Percentiles rank a stretch among this genome's conserved stretches.
Evolutionary conservation across 2,113 vertebrate genomes (phyloP).

Genomic region (Ranitomeya imitator): DNA sequence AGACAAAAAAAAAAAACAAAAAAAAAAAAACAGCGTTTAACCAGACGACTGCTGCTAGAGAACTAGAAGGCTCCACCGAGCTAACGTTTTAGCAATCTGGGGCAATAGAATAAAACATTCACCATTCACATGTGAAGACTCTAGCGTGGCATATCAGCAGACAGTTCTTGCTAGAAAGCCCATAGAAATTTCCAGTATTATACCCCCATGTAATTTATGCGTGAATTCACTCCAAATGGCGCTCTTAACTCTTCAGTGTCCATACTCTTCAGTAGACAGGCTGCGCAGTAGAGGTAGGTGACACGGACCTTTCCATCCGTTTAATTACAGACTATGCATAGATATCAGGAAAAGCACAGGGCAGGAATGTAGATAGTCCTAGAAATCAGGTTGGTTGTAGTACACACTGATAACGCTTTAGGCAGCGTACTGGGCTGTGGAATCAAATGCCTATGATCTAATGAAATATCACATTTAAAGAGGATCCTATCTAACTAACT

Average conservation of each 20-base stretch:
- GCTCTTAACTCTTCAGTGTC: background rate
- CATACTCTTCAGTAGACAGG: background rate
- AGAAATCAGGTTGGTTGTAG: background rate
- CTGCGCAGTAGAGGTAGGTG: background rate
- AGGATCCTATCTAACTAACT: background rate
- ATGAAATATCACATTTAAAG: background rate
- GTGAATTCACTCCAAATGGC: background rate
- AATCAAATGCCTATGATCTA: background rate
- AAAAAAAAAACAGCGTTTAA: slow-evolving; percentile 28
- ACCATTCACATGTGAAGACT: background rate
- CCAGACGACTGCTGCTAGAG: background rate
- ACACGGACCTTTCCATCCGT: background rate
- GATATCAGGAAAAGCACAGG: background rate
- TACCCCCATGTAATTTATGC: background rate
- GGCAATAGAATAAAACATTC: background rate
- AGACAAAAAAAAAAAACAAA: background rate
- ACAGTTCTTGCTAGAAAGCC: background rate
- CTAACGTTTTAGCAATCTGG: background rate
- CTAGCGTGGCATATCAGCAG: background rate
- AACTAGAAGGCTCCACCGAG: background rate
- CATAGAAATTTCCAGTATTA: background rate
- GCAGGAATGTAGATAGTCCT: background rate
- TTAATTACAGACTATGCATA: background rate
- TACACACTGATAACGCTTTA: background rate
- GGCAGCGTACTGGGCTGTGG: background rate